Percentiles rank a stretch among this genome's conserved stretches.
These are phyloP conservation scores for Cheirogaleus medius DNA, from an alignment of 2,113 vertebrate genomes.

Conservation along the genomic window DNA sequence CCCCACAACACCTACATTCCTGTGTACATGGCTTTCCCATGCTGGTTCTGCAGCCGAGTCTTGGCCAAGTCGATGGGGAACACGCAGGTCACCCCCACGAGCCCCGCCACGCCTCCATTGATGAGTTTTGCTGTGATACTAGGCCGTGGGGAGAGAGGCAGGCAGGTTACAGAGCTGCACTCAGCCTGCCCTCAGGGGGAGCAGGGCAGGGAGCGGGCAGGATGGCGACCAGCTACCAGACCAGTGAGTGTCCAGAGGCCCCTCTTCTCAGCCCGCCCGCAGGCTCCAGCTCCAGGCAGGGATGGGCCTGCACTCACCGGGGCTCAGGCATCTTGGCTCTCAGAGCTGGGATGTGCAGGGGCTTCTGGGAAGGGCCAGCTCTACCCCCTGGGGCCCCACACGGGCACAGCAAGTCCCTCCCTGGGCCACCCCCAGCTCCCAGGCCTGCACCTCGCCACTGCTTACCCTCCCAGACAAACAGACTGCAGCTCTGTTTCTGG, in stretches of 20 bases:
- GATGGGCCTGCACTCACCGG: background rate
- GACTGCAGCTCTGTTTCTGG: too few species aligned
- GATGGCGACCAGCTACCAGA: too few species aligned
- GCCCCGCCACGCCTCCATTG: slow-evolving; percentile 93
- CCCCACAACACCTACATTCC: slow-evolving; percentile 88
- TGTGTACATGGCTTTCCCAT: slow-evolving; percentile 87
- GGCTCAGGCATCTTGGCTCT: background rate
- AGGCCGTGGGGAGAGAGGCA: slow-evolving; percentile 41
- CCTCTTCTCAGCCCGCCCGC: background rate
- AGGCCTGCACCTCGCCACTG: background rate
- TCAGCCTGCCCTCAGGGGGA: background rate
- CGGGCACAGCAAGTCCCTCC: background rate
- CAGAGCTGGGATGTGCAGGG: background rate
- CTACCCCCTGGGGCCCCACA: background rate
- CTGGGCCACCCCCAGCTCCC: background rate
- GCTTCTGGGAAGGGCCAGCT: background rate
- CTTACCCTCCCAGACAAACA: background rate
- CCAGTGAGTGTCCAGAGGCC: background rate
- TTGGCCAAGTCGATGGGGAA: slow-evolving; percentile 95
- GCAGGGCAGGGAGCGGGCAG: background rate
- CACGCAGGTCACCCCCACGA: slow-evolving; percentile 94
- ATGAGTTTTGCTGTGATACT: slow-evolving; percentile 93
- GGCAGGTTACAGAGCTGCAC: too few species aligned
- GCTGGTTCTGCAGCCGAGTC: slow-evolving; percentile 95
- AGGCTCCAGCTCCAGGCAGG: background rate